Conservation (phyloP, 1,140 invertebrate genomes). For the Monomorium pharaonis region DNA sequence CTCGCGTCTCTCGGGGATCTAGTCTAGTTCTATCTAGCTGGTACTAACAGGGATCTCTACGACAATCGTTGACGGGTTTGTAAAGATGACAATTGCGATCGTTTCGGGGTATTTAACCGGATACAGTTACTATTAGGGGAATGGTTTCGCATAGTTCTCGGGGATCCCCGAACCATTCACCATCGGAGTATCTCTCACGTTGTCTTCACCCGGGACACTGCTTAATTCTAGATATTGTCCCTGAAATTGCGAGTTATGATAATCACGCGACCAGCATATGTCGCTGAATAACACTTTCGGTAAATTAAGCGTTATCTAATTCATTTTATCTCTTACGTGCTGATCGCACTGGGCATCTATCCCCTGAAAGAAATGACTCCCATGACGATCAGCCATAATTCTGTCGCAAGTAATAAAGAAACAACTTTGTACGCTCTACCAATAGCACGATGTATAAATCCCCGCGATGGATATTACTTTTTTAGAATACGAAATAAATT, state of each 20-base stretch:
- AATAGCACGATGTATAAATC: slow-evolving; percentile 31
- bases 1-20: background rate
- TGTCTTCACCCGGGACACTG: background rate
- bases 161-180: background rate
- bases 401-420: slow-evolving; percentile 39
- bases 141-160: slow-evolving; percentile 9
- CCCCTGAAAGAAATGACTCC: background rate
- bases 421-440: slow-evolving; percentile 1
- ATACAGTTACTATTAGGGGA: background rate
- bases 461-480: slow-evolving; percentile 50
- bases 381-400: slow-evolving; percentile 31
- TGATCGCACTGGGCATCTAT: background rate
- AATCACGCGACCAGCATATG: background rate
- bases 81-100: background rate
- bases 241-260: slow-evolving; percentile 17
- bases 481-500: slow-evolving; percentile 49
- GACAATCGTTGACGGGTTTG: background rate
- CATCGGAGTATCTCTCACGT: background rate
- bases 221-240: slow-evolving; percentile 49
- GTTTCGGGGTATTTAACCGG: background rate
- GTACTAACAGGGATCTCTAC: background rate
- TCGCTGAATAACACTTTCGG: slow-evolving; percentile 7
- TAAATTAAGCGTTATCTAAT: slow-evolving; percentile 34
- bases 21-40: too few relatives aligned
- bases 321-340: slow-evolving; percentile 24